These are phyloP conservation scores for Mastomys natalensis DNA, from an alignment of 2,113 vertebrate species.

Conservation along the genomic window DNA sequence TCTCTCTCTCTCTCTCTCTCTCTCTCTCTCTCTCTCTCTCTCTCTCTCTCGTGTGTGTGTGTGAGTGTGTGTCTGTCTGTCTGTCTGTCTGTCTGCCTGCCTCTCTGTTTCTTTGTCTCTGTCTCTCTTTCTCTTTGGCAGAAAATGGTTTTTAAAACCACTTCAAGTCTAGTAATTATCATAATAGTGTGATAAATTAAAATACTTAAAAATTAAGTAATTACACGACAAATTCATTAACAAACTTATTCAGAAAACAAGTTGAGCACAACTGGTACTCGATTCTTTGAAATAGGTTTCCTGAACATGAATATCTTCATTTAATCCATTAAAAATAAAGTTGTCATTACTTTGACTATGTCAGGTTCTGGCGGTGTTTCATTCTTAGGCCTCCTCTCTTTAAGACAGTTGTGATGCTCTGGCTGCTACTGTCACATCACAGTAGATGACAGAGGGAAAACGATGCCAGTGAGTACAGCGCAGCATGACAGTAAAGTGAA, in stretches of 20 bases:
- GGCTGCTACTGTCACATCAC: fast-evolving
- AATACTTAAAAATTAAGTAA: background rate
- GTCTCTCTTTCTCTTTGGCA: background rate
- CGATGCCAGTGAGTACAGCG: background rate
- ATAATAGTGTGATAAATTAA: background rate
- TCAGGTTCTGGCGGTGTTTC: background rate
- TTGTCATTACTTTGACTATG: background rate
- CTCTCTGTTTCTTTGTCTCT: background rate
- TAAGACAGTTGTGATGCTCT: background rate
- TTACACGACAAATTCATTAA: background rate
- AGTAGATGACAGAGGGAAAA: background rate
- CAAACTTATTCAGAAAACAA: background rate
- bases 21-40: background rate
- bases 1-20: background rate
- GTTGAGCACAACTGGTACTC: background rate
- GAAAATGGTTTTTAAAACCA: background rate
- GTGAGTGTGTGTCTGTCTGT: too few relatives aligned
- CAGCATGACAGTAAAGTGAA: too few relatives aligned
- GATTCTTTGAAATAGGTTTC: background rate
- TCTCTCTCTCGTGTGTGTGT: background rate
- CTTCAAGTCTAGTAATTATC: background rate
- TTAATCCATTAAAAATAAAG: background rate
- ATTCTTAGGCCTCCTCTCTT: background rate
- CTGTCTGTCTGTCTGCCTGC: background rate
- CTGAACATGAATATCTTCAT: background rate